Base-by-base conservation (phyloP, 2,797 vertebrate species). In the Gorsachius magnificus region DNA sequence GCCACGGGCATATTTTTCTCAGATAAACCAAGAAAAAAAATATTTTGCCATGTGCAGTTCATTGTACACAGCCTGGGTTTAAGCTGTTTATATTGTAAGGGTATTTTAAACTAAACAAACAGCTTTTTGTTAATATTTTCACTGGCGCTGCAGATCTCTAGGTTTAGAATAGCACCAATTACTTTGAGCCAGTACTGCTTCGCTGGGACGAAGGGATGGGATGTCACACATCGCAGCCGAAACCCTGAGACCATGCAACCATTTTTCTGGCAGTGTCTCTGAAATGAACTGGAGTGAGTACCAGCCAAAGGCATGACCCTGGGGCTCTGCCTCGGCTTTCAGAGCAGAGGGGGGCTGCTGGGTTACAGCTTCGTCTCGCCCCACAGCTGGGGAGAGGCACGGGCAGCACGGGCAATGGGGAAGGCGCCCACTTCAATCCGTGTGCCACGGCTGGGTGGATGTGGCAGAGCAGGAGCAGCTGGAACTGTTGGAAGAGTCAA, bases 101-200 rank as follows among this genome's bases (percentile, higher is more conserved):
- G 74, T 66, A 90, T 91, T 95, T 94, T 80, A 93, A 95, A 72
- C 58, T 63, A 94, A 97, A 82, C 90, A 94, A 95, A 79, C 57
- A 54, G 56, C 83, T 94, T 97, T 95, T 90, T 95, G 83, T 95
- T 90, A 94, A 75, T 1, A 3, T 92, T 92, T 89, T 83, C 78
- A 85, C 91, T 64, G 53, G 64, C 50, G 1, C 58, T 93, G 90
- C 90, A 95, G 76, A 86, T 96, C 90, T 89, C 93, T 74, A 53
- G 46, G 46, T 87, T 90, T 90, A 89, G 89, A 92, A 83, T n/a
- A 68, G 45, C 64, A 28, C 9, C 11, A 41, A 57, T 61, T 19
- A 13, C 90, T 89, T 51, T 29, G 41, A 83, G 38, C 66, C 43
- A 76, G n/a, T n/a, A 28, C 31, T 1, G 6, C 75, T 84, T 36